Evolutionary conservation across 2,888 invertebrate genomes (phyloP).

Genomic region (Macaria notata): DNA sequence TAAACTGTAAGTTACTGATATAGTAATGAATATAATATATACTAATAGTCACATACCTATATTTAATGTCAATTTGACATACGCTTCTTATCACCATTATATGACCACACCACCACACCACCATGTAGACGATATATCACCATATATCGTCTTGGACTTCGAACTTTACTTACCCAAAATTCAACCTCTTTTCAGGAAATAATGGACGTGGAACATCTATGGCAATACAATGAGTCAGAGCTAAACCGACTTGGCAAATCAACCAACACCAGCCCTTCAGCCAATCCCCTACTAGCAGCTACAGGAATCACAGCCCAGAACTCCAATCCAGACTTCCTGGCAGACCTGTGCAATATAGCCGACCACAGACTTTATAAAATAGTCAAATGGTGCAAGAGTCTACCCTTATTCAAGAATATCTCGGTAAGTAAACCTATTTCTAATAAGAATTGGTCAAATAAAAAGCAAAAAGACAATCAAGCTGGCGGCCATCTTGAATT

Average conservation of each 20-base stretch:
- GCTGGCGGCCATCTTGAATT: too few relatives aligned
- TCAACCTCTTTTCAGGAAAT: conserved; percentile 85
- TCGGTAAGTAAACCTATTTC: conserved; percentile 91
- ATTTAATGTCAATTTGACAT: too few relatives aligned
- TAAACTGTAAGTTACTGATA: too few relatives aligned
- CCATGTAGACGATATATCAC: too few relatives aligned
- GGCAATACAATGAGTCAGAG: conserved; percentile 96
- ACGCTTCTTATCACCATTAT: too few relatives aligned
- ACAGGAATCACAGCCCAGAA: conserved; percentile 81
- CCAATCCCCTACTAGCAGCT: conserved; percentile 72
- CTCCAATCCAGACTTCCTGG: conserved; percentile 92
- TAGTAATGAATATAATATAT: too few relatives aligned
- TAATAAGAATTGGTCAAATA: too few relatives aligned
- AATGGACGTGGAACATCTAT: conserved; percentile 97
- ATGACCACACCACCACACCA: too few relatives aligned
- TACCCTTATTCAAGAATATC: conserved; percentile 97
- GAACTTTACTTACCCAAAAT: too few relatives aligned
- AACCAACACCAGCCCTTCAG: conserved; percentile 60
- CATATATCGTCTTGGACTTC: too few relatives aligned
- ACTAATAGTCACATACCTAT: too few relatives aligned
- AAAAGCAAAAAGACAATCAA: too few relatives aligned
- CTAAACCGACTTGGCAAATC: conserved; percentile 84
- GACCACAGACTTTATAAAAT: conserved; percentile 98
- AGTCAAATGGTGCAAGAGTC: conserved; percentile 98
- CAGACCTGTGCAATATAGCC: conserved; percentile 95